Conservation (phyloP, 2,888 invertebrate genomes). For the Nemotelus nigrinus region DNA sequence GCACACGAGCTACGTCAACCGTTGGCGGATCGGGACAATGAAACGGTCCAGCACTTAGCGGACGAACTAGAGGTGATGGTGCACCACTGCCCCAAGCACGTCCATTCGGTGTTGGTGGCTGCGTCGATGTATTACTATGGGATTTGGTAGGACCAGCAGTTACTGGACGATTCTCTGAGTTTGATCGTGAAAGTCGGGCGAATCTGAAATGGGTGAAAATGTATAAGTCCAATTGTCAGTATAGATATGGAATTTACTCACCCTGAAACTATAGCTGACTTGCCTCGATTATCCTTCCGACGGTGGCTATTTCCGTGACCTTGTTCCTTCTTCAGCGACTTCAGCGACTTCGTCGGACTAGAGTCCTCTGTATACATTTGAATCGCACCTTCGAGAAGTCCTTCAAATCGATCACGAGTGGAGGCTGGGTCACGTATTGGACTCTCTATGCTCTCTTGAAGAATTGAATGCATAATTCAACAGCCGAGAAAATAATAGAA, state of each 20-base stretch:
- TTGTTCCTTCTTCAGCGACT: conserved; percentile 25
- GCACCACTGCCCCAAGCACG: conserved; percentile 68
- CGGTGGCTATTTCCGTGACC: conserved; percentile 45
- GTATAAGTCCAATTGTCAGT: not conserved
- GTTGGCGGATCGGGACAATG: conserved; percentile 67
- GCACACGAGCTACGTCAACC: conserved; percentile 54
- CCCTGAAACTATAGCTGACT: conserved; percentile 62
- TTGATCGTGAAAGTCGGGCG: conserved; percentile 55
- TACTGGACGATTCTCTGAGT: conserved; percentile 59
- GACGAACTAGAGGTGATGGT: conserved; percentile 68
- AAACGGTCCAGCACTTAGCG: conserved; percentile 74
- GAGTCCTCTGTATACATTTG: conserved; percentile 63
- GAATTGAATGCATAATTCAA: conserved; percentile 29
- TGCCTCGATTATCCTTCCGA: conserved; percentile 61
- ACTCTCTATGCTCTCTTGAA: conserved; percentile 55
- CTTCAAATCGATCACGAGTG: conserved; percentile 63
- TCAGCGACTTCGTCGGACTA: conserved; percentile 55
- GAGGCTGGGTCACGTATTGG: conserved; percentile 62
- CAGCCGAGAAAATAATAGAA: not conserved
- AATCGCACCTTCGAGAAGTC: conserved; percentile 64
- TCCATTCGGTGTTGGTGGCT: conserved; percentile 64
- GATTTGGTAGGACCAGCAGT: conserved; percentile 62
- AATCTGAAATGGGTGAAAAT: conserved; percentile 49
- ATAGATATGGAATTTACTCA: conserved; percentile 45
- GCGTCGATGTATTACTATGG: conserved; percentile 61